phyloP scores from a whole-genome alignment of 2,888 invertebrate species.

The Odontocolon sp. region DNA sequence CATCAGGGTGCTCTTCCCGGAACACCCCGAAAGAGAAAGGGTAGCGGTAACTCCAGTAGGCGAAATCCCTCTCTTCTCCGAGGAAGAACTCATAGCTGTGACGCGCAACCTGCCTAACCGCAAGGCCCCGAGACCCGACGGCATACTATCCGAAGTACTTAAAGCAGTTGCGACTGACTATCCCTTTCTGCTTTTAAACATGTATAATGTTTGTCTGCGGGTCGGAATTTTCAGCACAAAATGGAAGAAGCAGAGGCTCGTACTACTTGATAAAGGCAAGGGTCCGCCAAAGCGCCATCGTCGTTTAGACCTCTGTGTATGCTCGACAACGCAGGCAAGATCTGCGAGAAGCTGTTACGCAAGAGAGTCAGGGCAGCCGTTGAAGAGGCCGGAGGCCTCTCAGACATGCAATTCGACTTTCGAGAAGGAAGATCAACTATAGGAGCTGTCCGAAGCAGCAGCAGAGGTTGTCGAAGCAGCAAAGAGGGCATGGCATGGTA shows the following conservation, averaged over 20 bases:
- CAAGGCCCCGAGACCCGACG: slow-evolving; percentile 30
- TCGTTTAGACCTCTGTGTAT: too few relatives aligned
- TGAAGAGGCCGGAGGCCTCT: neutral
- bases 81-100: too few relatives aligned
- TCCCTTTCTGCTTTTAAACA: too few relatives aligned
- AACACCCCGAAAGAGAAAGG: neutral
- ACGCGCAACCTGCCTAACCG: slow-evolving; percentile 35
- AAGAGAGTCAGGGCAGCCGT: neutral
- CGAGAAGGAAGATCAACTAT: slow-evolving; percentile 55
- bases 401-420: slow-evolving; percentile 57
- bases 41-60: neutral
- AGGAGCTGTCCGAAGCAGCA: slow-evolving; percentile 38
- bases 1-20: neutral
- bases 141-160: neutral
- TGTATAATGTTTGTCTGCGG: too few relatives aligned
- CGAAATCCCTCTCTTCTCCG: slow-evolving; percentile 43
- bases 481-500: neutral
- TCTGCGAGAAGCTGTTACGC: neutral
- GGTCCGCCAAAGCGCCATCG: too few relatives aligned
- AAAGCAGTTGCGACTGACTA: neutral
- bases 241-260: too few relatives aligned
- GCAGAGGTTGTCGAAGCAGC: neutral
- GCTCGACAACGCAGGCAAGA: too few relatives aligned
- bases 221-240: too few relatives aligned
- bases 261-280: too few relatives aligned